Evolutionary conservation across 2,888 invertebrate genomes (phyloP).

Genomic region (Patella pellucida): DNA sequence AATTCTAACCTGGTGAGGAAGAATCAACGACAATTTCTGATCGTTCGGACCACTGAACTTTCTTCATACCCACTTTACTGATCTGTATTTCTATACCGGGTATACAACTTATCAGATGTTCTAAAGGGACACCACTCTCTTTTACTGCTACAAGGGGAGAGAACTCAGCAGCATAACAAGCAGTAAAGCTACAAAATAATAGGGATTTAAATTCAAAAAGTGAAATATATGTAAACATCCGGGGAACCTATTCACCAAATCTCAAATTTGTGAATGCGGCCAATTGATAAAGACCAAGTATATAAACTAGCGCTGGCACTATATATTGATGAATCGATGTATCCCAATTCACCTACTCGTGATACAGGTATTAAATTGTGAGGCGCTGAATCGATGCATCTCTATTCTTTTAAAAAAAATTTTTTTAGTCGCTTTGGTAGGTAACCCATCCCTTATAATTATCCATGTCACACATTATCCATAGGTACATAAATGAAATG

Average conservation of each 20-base stretch:
- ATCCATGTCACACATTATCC: too few species aligned
- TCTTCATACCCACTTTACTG: slow-evolving; percentile 75
- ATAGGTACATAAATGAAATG: too few species aligned
- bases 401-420: too few species aligned
- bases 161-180: slow-evolving; percentile 85
- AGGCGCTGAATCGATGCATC: too few species aligned
- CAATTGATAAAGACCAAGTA: too few species aligned
- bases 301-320: too few species aligned
- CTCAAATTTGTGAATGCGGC: not conserved
- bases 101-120: slow-evolving; percentile 89
- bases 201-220: not conserved
- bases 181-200: slow-evolving; percentile 78
- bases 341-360: too few species aligned
- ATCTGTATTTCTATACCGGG: slow-evolving; percentile 78
- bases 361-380: too few species aligned
- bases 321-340: too few species aligned
- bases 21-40: slow-evolving; percentile 16
- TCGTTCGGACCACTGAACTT: slow-evolving; percentile 73
- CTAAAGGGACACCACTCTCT: slow-evolving; percentile 83
- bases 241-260: not conserved
- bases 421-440: too few species aligned
- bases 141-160: slow-evolving; percentile 73
- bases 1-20: too few species aligned
- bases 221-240: not conserved
- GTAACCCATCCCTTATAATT: too few species aligned